A percentile compares a stretch with the other conserved stretches of the same genome.
Evolutionary conservation across 1,140 invertebrate genomes (phyloP).

Genomic region (Sipha flava): DNA sequence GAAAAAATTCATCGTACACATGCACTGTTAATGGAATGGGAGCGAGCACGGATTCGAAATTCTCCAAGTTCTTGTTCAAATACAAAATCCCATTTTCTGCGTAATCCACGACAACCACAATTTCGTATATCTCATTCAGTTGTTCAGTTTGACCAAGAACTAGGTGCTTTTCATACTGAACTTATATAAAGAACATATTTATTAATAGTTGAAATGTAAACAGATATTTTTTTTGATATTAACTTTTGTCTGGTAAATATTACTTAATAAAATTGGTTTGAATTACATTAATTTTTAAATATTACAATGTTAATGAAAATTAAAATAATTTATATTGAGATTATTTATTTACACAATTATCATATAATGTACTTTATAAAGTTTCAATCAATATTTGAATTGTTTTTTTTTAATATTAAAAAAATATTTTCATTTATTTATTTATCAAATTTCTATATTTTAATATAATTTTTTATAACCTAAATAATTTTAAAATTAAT

Average conservation of each 20-base stretch:
- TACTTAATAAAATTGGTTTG: not conserved
- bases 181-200: constrained; percentile 13
- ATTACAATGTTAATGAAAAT: not conserved
- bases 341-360: not conserved
- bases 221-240: not conserved
- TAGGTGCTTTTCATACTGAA: constrained; percentile 22
- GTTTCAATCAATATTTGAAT: not conserved
- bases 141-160: constrained; percentile 28
- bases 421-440: not conserved
- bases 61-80: constrained; percentile 18
- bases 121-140: not conserved
- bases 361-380: not conserved
- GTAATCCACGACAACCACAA: not conserved
- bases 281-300: not conserved
- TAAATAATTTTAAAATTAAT: not conserved
- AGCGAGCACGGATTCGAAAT: constrained; percentile 1
- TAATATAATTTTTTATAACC: not conserved
- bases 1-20: constrained; percentile 21
- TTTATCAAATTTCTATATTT: not conserved
- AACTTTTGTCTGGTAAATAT: not conserved
- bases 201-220: not conserved
- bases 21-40: constrained; percentile 20
- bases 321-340: not conserved
- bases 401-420: too few species aligned
- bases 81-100: not conserved